Base-by-base conservation (phyloP, 2,113 vertebrate genomes). In the Thalassoma bifasciatum region DNA sequence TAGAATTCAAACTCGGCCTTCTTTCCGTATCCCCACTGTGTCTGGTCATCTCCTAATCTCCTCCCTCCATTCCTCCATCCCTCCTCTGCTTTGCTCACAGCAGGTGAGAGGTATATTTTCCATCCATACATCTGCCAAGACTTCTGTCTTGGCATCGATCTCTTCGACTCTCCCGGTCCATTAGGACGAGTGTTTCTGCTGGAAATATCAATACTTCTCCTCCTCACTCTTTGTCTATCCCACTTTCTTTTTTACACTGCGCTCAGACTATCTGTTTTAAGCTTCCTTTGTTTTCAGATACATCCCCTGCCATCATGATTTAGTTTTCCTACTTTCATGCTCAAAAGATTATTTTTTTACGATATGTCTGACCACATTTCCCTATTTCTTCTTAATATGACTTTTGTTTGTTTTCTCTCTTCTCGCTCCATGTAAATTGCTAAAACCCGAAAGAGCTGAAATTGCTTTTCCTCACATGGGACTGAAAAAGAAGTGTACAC, bases 71-170 rank as follows among this genome's bases (percentile, higher is more conserved):
- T 75, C 53, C 54, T 21, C 47, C 0, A 36, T 44, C 50, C 53
- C 37, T 30, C 53, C 63, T 36, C 70, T 8, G 0, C 16, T 50
- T 58, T 74, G 26, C 52, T 76, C 69, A 58, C 76, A 80, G 80
- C 73, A 90, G 84, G 86, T 89, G 83, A 89, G 78, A 79, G 90
- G 78, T 91, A 75, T 84, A 83, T 88, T 90, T 82, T 84, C 61
- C 64, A 67, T 88, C 81, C 81, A 87, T 89, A 81, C 79, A 80
- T 91, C 80, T 89, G 79, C 68, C 4, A 23, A 73, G 73, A 77
- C 63, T 79, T 79, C 77, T 83, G 84, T 86, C 72, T 84, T 68
- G 50, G 56, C 73, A 91, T 90, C 66, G 82, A 91, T 89, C 75
- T 51, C 74, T 66, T 52, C 21, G 24, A 70, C 75, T 84, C 82